These are phyloP conservation scores for Neolamprologus brichardi DNA, from an alignment of 2,113 vertebrate genomes.

Conservation along the genomic window DNA sequence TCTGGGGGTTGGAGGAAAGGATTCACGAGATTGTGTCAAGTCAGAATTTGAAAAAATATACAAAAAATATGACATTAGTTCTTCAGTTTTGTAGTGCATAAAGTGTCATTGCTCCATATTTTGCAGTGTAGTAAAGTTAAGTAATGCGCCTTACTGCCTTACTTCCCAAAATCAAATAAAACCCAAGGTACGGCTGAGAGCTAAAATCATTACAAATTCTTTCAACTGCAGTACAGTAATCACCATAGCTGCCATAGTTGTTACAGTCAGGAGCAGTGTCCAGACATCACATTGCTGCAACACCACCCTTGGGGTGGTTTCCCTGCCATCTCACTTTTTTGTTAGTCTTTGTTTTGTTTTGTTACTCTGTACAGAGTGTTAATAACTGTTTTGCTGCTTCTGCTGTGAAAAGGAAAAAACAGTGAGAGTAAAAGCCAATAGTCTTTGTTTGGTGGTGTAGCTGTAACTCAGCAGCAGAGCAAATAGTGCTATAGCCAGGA, in stretches of 20 bases:
- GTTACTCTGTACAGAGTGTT: not conserved
- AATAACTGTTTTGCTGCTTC: not conserved
- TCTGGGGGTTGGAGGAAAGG: not conserved
- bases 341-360: not conserved
- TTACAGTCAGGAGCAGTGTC: not conserved
- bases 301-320: not conserved
- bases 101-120: not conserved
- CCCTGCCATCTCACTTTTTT: not conserved
- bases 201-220: not conserved
- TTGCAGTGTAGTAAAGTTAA: not conserved
- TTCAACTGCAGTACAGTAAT: not conserved
- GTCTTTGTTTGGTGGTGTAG: not conserved
- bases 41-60: not conserved
- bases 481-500: not conserved
- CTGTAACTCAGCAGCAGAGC: not conserved
- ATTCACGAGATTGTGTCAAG: not conserved
- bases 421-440: not conserved
- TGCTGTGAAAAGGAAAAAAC: not conserved
- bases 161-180: not conserved
- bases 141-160: not conserved
- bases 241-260: not conserved
- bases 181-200: not conserved
- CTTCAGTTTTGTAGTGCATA: not conserved
- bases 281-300: not conserved
- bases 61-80: not conserved